Evolutionary conservation across 2,797 vertebrate genomes (phyloP).

Genomic region (Sylvia borin): DNA sequence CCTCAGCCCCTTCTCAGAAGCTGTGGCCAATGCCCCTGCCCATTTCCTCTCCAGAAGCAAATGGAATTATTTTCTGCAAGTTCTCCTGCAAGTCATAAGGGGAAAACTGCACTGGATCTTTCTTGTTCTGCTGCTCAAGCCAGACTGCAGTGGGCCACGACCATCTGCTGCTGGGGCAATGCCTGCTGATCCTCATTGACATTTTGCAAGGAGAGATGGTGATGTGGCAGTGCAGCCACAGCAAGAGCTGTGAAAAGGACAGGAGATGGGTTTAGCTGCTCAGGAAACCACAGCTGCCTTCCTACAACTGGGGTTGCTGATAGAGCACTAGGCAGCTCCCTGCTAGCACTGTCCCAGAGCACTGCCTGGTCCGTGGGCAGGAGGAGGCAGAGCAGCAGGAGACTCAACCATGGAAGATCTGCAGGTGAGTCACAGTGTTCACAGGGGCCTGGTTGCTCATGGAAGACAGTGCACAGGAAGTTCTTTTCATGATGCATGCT

Average conservation of each 20-base stretch:
- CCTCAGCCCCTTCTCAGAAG: not conserved
- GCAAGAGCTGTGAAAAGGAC: not conserved
- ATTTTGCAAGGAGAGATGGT: not conserved
- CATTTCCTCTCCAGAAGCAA: not conserved
- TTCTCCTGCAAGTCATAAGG: not conserved
- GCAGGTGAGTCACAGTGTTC: not conserved
- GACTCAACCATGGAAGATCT: not conserved
- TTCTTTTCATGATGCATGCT: not conserved
- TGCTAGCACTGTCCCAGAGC: accelerated
- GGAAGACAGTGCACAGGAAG: not conserved
- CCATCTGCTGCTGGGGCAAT: not conserved
- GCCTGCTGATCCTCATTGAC: not conserved
- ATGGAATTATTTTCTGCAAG: not conserved
- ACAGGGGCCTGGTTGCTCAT: not conserved
- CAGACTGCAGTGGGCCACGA: not conserved
- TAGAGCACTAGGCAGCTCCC: not conserved
- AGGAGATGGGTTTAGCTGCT: not conserved
- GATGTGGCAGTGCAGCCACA: not conserved
- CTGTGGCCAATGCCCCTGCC: not conserved
- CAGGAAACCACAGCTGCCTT: conserved; percentile 4
- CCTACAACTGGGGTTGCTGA: not conserved
- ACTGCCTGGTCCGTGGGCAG: not conserved
- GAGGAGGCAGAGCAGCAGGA: not conserved
- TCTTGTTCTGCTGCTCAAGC: too few species aligned
- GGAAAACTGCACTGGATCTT: too few species aligned